Percentiles rank a stretch among this genome's conserved stretches.
Evolutionary conservation across 2,113 vertebrate genomes (phyloP).

Genomic region (Paradoxurus hermaphroditus): DNA sequence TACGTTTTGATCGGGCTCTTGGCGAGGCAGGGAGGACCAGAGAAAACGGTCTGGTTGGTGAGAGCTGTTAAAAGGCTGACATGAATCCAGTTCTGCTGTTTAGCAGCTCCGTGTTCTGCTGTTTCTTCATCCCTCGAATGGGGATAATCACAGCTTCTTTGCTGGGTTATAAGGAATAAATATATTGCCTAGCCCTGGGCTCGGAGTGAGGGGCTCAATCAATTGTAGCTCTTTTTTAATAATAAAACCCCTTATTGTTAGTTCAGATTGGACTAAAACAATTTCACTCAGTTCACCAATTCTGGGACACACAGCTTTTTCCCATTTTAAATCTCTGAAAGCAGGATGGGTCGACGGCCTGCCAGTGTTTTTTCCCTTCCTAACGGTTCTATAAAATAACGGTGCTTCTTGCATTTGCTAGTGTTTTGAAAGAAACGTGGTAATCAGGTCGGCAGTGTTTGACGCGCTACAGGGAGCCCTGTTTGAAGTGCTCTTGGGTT

Average conservation of each 20-base stretch:
- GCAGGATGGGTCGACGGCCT: neutral
- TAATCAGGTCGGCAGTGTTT: neutral
- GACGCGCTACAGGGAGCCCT: neutral
- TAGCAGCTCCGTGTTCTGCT: neutral
- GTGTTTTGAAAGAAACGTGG: neutral
- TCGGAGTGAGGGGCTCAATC: neutral
- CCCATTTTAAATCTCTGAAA: slow-evolving; percentile 2
- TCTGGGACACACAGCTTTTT: neutral
- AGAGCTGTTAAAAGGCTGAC: neutral
- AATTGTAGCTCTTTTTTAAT: neutral
- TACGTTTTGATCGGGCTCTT: neutral
- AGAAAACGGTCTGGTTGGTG: neutral
- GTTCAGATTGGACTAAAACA: neutral
- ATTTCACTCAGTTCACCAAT: neutral
- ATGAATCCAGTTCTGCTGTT: neutral
- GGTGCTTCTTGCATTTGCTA: neutral
- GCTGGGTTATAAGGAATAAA: neutral
- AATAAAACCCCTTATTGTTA: neutral
- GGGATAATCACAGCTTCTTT: neutral
- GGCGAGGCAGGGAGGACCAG: neutral
- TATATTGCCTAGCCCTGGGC: neutral
- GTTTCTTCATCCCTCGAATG: neutral
- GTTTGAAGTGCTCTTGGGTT: neutral
- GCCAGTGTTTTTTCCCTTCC: neutral
- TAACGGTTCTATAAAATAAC: neutral